Evolutionary conservation across 1,140 invertebrate genomes (phyloP).

Genomic region (Bactericera cockerelli): DNA sequence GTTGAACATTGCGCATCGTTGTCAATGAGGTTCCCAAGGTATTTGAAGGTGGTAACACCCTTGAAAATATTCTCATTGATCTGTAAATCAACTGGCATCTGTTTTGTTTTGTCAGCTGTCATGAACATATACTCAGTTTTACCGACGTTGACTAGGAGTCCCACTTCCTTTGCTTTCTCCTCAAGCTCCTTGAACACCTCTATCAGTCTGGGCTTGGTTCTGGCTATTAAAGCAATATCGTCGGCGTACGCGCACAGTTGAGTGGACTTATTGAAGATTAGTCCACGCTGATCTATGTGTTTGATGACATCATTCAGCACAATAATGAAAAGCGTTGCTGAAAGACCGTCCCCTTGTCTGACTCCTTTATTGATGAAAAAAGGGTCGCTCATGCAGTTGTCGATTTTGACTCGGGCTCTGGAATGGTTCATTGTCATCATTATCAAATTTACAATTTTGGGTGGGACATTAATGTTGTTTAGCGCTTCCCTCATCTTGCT

Average conservation of each 20-base stretch:
- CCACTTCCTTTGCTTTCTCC: conserved; percentile 16
- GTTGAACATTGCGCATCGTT: background rate
- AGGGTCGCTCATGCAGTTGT: conserved; percentile 13
- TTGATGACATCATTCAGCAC: conserved; percentile 13
- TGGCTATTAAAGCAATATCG: conserved; percentile 17
- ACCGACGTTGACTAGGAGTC: conserved; percentile 12
- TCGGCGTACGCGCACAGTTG: conserved; percentile 19
- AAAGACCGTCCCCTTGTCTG: conserved; percentile 18
- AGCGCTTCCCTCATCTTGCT: background rate
- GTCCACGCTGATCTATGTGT: conserved; percentile 15
- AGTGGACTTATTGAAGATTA: conserved; percentile 12
- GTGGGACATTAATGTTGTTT: background rate
- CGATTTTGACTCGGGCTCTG: conserved; percentile 14
- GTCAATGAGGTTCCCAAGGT: background rate
- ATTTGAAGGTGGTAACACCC: background rate
- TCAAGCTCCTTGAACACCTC: conserved; percentile 14
- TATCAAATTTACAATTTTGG: background rate
- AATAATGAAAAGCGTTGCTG: conserved; percentile 13
- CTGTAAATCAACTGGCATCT: background rate
- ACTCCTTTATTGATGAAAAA: conserved; percentile 15
- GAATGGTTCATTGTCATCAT: background rate
- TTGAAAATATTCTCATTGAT: background rate
- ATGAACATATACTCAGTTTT: conserved; percentile 13
- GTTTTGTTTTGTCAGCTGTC: conserved; percentile 5
- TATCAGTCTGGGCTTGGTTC: conserved; percentile 16